Base-by-base conservation (phyloP, 2,113 vertebrate genomes). In the Pelobates fuscus region DNA sequence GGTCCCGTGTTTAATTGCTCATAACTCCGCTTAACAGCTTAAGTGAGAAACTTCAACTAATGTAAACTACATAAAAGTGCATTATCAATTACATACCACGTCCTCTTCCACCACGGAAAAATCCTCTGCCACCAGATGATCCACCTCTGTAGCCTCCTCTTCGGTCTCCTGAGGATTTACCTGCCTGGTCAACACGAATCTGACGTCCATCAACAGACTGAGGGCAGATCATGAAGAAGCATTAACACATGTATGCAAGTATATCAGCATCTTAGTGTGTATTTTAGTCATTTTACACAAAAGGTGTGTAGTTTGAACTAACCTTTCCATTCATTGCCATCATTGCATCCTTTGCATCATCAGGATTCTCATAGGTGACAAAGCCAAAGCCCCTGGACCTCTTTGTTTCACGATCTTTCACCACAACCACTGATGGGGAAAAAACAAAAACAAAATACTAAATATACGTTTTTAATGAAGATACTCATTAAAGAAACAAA, bases 321-420 rank as follows among this genome's bases (percentile, higher is more conserved):
- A 99, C 97, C 92, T 98, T 99, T 41, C 97, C 96, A 0, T 99
- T 98, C 97, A 99, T 98, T 62, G 92, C 97, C 44, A 95, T 93
- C 91, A 98, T 86, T 0, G 97, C 97, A 0, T 98, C 97, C 80
- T 98, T 99, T 0, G 97, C 97, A 7, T 99, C 97, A 0, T 99
- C 97, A 0, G 92, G 90, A 61, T 94, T 98, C 70, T 98, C 96
- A 57, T 95, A 99, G 10, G 98, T 99, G 44, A 99, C 97, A 41
- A 99, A 99, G 2, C 96, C 97, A 70, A 99, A 99, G 0, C 97
- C 96, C 62, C 97, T 90, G 3, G 97, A 99, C 24, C 90, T 88
- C 67, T 98, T 94, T 0, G 96, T 97, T 73, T 98, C 97, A 84
- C 97, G 88, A 89, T 99, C 97, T 82, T 97, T 93, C 78, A 98